phyloP scores from a whole-genome alignment of 1,140 invertebrate genomes.

The Hyposmocoma kahamanoa region DNA sequence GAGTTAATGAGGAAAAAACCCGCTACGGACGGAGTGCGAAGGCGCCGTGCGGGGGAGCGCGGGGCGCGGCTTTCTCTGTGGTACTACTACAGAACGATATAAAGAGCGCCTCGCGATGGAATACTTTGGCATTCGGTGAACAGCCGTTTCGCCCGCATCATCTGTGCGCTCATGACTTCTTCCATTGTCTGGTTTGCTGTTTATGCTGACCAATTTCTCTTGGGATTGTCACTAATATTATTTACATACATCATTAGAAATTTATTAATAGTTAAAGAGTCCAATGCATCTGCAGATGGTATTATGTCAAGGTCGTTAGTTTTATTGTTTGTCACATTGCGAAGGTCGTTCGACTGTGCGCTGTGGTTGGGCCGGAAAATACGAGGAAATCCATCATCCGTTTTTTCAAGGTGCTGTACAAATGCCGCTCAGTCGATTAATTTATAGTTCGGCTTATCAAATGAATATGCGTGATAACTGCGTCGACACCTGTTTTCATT shows the following conservation, averaged over 20 bases:
- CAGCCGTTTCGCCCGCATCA: constrained; percentile 67
- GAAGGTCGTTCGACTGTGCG: constrained; percentile 55
- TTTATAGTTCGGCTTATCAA: constrained; percentile 21
- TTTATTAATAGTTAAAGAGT: constrained; percentile 58
- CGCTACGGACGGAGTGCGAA: constrained; percentile 44
- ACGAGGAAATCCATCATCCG: constrained; percentile 64
- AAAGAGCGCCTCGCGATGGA: constrained; percentile 63
- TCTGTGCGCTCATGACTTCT: constrained; percentile 39
- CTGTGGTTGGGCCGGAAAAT: constrained; percentile 59
- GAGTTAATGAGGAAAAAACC: constrained; percentile 70
- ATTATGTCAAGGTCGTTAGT: constrained; percentile 67
- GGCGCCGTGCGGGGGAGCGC: constrained; percentile 46
- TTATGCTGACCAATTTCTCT: constrained; percentile 29
- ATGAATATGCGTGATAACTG: constrained; percentile 12
- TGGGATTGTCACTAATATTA: constrained; percentile 52
- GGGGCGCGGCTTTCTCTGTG: constrained; percentile 64
- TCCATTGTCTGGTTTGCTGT: constrained; percentile 34
- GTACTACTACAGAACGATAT: constrained; percentile 55
- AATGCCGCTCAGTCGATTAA: constrained; percentile 34
- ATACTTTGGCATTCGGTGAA: constrained; percentile 69
- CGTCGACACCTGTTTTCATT: constrained; percentile 15
- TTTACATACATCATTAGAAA: constrained; percentile 49
- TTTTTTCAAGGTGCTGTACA: constrained; percentile 58
- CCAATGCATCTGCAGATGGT: constrained; percentile 54
- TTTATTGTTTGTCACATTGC: constrained; percentile 66